phyloP scores from a whole-genome alignment of 2,113 vertebrate species.

The Brienomyrus longianalis region DNA sequence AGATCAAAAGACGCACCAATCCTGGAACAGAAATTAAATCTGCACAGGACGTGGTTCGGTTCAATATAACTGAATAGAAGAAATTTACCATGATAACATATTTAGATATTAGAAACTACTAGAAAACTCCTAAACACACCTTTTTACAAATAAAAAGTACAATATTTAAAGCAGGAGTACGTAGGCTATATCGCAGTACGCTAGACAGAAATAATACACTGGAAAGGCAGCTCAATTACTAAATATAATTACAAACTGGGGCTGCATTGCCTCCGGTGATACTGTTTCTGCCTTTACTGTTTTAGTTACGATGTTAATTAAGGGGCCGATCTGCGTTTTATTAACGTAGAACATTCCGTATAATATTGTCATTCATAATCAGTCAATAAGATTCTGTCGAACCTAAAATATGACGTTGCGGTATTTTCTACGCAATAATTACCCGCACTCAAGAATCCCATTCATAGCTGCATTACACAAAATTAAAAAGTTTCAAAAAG shows the following conservation, averaged over 20 bases:
- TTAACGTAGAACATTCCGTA: not conserved
- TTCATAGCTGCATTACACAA: not conserved
- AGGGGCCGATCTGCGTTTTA: not conserved
- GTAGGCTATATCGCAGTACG: not conserved
- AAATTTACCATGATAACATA: not conserved
- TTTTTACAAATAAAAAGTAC: not conserved
- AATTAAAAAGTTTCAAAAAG: not conserved
- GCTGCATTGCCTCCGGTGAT: not conserved
- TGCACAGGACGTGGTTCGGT: not conserved
- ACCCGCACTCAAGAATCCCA: not conserved
- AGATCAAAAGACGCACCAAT: not conserved
- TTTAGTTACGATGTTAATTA: not conserved
- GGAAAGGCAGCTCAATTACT: not conserved
- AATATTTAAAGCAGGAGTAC: not conserved
- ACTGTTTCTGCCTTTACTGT: not conserved
- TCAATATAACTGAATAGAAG: not conserved
- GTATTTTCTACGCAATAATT: not conserved
- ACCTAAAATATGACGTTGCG: not conserved
- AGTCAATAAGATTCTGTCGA: not conserved
- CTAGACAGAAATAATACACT: not conserved
- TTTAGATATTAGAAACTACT: not conserved
- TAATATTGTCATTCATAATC: not conserved
- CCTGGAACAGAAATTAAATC: not conserved
- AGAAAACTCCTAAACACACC: not conserved
- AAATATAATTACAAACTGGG: constrained; percentile 3